Base-by-base conservation (phyloP, 2,888 invertebrate genomes). In the Chymomyza caudatula region DNA sequence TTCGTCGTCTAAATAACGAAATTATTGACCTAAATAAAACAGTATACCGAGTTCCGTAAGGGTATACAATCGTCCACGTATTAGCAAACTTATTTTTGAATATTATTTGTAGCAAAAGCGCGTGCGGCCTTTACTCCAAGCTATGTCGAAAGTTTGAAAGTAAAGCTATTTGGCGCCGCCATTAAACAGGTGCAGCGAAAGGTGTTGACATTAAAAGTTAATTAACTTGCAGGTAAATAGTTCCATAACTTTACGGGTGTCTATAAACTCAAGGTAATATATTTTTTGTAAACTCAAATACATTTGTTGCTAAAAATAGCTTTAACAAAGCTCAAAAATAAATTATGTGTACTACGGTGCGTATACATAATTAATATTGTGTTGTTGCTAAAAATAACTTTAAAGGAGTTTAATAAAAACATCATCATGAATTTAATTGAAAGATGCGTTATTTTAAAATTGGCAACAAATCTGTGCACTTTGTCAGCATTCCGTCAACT, bases 161-260 rank as follows among this genome's bases (percentile, higher is more conserved):
- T 67, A 58, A 73, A 54, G 61, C 55, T 60, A 62, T 62, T 55
- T 60, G 63, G 47, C 17, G 47, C 17, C 47, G 2, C 6, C 19
- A 17, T 47, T 6, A 4, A n/a, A 13, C 47, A 63, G 47, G 63
- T 71, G 57, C 68, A 63, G 64, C 61, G 78, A 81, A 76, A 78
- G 70, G 73, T 62, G 82, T 76, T 77, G 52, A 53, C 81, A 81
- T 77, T 78, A 74, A 22, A 13, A 19, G n/a, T 17, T 13, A 15
- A 20, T n/a, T 53, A 13, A 53, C 23, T 22, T 25, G 15, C 51
- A 51, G 11, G n/a, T n/a, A 51, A 15, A 3, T 51, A 19, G n/a
- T 3, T 47, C n/a, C 8, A 47, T 17, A 37, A 47, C n/a, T 20
- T 51, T 51, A 11, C 49, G 5, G n/a, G 17, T 6, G 2, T 25